Percentiles rank a stretch among this genome's conserved stretches.
Evolutionary conservation across 2,113 vertebrate species (phyloP).

Genomic region (Struthio camelus): DNA sequence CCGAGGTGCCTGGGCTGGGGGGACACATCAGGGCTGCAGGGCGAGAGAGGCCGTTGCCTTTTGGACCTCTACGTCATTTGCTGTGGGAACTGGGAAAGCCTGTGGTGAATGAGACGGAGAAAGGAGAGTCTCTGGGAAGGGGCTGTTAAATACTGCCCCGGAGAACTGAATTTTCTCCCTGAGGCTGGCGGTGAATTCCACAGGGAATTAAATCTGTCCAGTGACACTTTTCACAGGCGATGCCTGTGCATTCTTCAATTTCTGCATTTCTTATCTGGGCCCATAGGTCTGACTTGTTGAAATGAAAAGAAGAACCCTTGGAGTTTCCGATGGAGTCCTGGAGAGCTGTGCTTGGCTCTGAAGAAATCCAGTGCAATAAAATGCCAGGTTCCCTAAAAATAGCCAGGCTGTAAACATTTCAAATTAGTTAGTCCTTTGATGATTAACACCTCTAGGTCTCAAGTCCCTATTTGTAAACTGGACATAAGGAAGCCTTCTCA

Average conservation of each 20-base stretch:
- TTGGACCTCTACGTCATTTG: not conserved
- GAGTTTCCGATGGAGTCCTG: not conserved
- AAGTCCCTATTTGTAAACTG: not conserved
- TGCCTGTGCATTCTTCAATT: constrained; percentile 29
- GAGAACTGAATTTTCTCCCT: constrained; percentile 17
- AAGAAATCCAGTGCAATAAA: constrained; percentile 8
- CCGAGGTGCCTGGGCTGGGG: not conserved
- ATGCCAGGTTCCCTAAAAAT: not conserved
- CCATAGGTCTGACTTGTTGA: not conserved
- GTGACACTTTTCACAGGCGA: constrained; percentile 37
- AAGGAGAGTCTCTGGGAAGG: not conserved
- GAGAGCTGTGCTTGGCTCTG: not conserved
- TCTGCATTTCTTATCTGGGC: constrained; percentile 40
- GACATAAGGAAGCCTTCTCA: not conserved
- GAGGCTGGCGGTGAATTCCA: accelerated
- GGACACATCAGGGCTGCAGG: not conserved
- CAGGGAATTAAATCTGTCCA: not conserved
- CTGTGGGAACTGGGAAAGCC: not conserved
- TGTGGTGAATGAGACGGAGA: not conserved
- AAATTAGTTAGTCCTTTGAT: not conserved
- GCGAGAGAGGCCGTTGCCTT: not conserved
- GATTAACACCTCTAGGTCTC: not conserved
- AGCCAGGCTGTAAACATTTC: not conserved
- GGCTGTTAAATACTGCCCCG: not conserved
- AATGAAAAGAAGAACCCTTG: constrained; percentile 21